Conservation (phyloP, 2,797 vertebrate species). For the Paratrypauchen microcephalus region DNA sequence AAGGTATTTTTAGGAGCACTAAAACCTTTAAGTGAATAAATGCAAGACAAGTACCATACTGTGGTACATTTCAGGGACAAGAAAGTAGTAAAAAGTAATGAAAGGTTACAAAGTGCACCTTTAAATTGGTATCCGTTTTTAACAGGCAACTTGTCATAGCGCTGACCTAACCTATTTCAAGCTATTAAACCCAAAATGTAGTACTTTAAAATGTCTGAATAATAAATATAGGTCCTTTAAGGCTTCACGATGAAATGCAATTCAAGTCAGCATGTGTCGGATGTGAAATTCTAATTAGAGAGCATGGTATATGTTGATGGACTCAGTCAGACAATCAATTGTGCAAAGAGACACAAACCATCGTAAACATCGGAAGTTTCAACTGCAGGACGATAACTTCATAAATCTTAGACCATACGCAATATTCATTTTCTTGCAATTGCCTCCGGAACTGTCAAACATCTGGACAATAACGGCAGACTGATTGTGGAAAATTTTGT, state of each 20-base stretch:
- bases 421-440: not conserved
- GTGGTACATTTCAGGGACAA: too few relatives aligned
- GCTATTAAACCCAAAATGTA: not conserved
- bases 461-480: not conserved
- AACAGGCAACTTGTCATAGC: too few relatives aligned
- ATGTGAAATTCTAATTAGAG: conserved; percentile 2
- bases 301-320: not conserved
- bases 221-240: not conserved
- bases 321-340: not conserved
- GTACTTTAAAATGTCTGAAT: not conserved
- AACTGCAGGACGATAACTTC: not conserved
- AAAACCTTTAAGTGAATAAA: too few relatives aligned
- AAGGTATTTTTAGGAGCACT: too few relatives aligned
- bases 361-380: not conserved
- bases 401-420: not conserved
- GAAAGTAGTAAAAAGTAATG: too few relatives aligned
- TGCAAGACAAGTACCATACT: too few relatives aligned
- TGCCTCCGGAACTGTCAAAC: not conserved
- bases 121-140: too few relatives aligned
- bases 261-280: not conserved
- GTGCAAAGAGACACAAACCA: not conserved
- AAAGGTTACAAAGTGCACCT: too few relatives aligned
- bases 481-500: not conserved
- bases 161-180: not conserved
- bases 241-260: not conserved